phyloP scores from a whole-genome alignment of 2,113 vertebrate species.

The Pteropus alecto region DNA sequence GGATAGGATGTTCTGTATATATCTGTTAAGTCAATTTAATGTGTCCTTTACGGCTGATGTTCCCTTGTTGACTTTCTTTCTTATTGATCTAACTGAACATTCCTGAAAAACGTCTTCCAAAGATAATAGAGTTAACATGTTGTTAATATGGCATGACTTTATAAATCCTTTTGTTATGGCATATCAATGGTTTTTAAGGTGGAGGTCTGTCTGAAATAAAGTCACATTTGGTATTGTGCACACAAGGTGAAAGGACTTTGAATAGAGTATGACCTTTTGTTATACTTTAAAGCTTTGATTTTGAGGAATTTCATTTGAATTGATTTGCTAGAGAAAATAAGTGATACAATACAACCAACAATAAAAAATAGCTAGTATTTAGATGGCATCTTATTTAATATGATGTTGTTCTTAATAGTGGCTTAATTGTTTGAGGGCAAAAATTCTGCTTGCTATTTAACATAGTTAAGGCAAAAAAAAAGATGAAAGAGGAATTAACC shows the following conservation, averaged over 20 bases:
- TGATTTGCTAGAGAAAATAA: conserved; percentile 14
- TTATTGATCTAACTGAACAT: background rate
- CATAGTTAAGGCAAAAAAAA: background rate
- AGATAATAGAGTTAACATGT: background rate
- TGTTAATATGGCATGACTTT: background rate
- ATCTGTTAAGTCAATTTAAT: background rate
- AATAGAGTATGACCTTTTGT: background rate
- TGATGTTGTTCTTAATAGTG: background rate
- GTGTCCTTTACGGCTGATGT: background rate
- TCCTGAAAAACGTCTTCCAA: conserved; percentile 9
- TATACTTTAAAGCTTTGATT: background rate
- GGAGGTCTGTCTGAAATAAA: background rate
- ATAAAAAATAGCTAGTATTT: background rate
- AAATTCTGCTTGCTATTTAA: background rate
- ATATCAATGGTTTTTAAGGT: background rate
- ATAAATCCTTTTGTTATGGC: background rate
- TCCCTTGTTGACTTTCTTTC: background rate
- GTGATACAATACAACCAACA: background rate
- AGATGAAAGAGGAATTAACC: background rate
- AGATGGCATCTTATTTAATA: background rate
- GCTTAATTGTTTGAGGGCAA: background rate
- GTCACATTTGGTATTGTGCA: background rate
- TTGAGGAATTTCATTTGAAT: background rate
- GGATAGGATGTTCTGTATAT: background rate
- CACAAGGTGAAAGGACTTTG: background rate